Evolutionary conservation across 2,113 vertebrate species (phyloP), one percentile per base, ranked within the genome.

Genomic region (Labeo rohita): DNA sequence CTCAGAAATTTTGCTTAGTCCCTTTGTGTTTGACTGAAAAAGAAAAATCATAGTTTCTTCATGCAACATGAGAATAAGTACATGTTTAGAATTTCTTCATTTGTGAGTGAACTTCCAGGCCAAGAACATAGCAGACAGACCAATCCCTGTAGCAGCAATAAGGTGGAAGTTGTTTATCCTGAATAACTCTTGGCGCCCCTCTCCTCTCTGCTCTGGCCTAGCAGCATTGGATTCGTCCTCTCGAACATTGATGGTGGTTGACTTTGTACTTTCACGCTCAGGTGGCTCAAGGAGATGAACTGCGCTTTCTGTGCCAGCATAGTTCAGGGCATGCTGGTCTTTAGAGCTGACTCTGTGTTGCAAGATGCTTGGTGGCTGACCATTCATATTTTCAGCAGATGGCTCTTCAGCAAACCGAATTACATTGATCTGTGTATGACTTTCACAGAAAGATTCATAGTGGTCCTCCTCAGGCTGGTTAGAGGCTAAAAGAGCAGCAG

Each of bases 401-500:
- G 90, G 80, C 78, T 86, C 83, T 78, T 89, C 92, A 6, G 87
- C 87, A 0, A 90, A 43, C 0, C 80, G 85, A 4, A 84, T 77
- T 11, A 86, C 75, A 0, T 90, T 65, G n/a, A 12, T 72, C 66
- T 15, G 2, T 74, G 83, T 81, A 28, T 13, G 86, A 89, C 88
- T 90, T 34, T n/a, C 34, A 23, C 16, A 8, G 0, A 16, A n/a
- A 6, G 92, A 93, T 23, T 93, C 92, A 21, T 90, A 92, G 21
- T 90, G 74, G 74, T 94, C 91, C 52, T 94, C 93, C 63, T 90
- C 92, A 1, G 91, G 93, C 70, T 93, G 89, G 23, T 89, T 89
- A 3, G 75, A 75, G 89, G 73, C 73, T 0, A 49, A 6, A 34
- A 28, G 47, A 21, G 18, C 43, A 45, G 50, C 61, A 73, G 5